phyloP scores from a whole-genome alignment of 2,797 vertebrate genomes.

The Hydrolagus colliei region DNA sequence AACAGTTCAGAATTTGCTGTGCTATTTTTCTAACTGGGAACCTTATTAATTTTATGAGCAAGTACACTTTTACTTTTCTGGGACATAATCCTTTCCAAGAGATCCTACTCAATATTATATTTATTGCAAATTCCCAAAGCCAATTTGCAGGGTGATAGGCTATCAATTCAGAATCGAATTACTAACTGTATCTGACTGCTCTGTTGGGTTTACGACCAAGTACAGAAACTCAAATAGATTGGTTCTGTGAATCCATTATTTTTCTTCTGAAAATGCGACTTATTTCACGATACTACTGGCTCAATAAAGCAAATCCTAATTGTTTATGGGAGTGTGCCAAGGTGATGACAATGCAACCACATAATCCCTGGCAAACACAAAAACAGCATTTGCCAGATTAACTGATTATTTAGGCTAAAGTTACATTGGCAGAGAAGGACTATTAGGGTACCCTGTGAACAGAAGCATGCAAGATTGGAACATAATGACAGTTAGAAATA shows the following conservation, averaged over 20 bases:
- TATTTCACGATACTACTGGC: background rate
- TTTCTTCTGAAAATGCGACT: background rate
- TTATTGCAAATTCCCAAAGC: no score
- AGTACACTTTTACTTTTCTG: no score
- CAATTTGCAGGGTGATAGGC: no score
- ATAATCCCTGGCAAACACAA: background rate
- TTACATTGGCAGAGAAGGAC: background rate
- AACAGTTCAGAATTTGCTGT: no score
- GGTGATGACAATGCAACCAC: background rate
- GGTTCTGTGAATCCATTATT: background rate
- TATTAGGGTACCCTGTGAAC: background rate
- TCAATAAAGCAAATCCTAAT: background rate
- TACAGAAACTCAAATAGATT: background rate
- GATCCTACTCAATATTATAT: no score
- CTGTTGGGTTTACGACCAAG: no score
- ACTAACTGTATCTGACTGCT: background rate
- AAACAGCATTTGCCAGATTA: background rate
- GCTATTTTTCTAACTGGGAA: no score
- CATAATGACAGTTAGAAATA: background rate
- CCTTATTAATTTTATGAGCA: no score
- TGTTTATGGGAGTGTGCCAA: background rate
- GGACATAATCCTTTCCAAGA: no score
- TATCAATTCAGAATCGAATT: no score
- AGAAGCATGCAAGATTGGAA: background rate
- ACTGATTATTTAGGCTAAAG: background rate